Percentiles rank a stretch among this genome's conserved stretches.
Evolutionary conservation across 2,113 vertebrate genomes (phyloP).

Genomic region (Sarotherodon lohbergeri): DNA sequence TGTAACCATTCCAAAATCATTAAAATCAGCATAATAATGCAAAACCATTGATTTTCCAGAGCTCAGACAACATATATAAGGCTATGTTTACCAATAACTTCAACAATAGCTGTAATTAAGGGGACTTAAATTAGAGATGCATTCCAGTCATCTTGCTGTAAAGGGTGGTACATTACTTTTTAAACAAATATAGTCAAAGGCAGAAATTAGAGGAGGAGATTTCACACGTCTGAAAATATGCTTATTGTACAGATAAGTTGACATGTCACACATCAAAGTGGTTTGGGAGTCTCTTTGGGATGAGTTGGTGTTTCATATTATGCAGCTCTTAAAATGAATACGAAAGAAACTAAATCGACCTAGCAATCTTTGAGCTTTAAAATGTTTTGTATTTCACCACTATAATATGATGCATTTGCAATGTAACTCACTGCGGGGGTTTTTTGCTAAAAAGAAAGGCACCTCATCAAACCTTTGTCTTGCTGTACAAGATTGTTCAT

Average conservation of each 20-base stretch:
- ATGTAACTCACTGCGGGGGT: background rate
- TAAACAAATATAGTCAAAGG: background rate
- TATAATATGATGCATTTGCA: background rate
- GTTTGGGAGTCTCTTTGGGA: background rate
- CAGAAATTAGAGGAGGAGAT: background rate
- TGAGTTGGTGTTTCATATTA: background rate
- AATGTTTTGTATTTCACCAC: background rate
- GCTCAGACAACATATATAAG: constrained; percentile 2
- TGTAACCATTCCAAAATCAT: background rate
- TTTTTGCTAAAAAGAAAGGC: background rate
- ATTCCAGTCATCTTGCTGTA: background rate
- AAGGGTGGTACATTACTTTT: background rate
- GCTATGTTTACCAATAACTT: constrained; percentile 5
- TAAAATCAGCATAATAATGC: background rate
- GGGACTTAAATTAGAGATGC: background rate
- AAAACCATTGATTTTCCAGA: background rate
- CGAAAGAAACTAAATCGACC: background rate
- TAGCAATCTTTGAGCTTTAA: background rate
- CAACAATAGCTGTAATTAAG: background rate
- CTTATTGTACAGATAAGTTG: background rate
- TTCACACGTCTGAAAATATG: background rate
- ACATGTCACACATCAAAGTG: background rate
- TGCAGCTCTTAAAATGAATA: background rate
- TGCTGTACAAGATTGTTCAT: background rate
- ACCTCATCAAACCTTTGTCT: background rate